Conservation (phyloP, 2,113 vertebrate genomes). For the Microcebus griseorufus region DNA sequence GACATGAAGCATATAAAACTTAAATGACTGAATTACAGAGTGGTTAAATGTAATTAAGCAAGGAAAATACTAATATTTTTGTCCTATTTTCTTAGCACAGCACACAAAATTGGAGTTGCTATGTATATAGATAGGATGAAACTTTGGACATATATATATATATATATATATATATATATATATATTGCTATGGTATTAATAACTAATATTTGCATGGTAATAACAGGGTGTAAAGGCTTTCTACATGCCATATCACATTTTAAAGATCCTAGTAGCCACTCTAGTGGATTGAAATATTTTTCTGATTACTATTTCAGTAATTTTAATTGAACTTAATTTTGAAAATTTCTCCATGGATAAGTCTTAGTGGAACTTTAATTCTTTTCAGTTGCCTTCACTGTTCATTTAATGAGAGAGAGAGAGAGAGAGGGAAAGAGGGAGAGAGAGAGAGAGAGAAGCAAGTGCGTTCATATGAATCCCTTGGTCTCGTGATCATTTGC, state of each 20-base stretch:
- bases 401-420: neutral
- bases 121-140: neutral
- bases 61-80: neutral
- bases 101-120: neutral
- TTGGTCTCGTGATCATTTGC: neutral
- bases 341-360: neutral
- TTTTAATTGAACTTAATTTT: neutral
- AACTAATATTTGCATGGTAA: neutral
- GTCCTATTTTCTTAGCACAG: neutral
- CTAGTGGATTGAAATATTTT: neutral
- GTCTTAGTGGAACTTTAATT: neutral
- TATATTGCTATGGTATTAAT: neutral
- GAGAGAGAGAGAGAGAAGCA: neutral
- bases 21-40: conserved; percentile 7
- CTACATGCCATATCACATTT: neutral
- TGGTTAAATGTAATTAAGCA: conserved; percentile 20
- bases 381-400: neutral
- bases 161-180: no score
- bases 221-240: neutral
- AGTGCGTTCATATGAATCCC: neutral
- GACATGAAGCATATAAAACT: neutral
- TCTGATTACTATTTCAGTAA: neutral
- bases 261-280: neutral
- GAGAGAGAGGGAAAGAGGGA: neutral
- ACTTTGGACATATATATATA: neutral